These are phyloP conservation scores for Sepioteuthis lessoniana DNA, from an alignment of 2,888 invertebrate genomes.

Conservation along the genomic window DNA sequence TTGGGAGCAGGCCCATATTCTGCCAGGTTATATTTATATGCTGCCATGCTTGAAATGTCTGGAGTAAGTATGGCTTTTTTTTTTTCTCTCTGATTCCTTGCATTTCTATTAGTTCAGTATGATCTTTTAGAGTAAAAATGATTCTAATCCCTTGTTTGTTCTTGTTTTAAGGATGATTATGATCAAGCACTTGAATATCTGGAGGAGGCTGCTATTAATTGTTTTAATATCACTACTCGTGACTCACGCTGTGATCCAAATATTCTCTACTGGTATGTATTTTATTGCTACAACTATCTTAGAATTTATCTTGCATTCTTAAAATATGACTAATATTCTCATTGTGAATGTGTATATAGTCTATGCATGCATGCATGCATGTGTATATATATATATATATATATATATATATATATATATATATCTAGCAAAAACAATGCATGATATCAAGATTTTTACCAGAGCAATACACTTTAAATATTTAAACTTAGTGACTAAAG, in stretches of 20 bases:
- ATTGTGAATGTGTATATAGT: too few species aligned
- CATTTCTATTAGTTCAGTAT: background rate
- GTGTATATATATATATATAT: too few species aligned
- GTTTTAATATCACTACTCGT: constrained; percentile 58
- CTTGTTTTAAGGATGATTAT: constrained; percentile 56
- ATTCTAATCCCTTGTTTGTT: background rate
- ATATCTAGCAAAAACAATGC: too few species aligned
- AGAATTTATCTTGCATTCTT: too few species aligned
- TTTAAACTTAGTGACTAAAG: too few species aligned
- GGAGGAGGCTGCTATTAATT: constrained; percentile 61
- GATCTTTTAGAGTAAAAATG: background rate
- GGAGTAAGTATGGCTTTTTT: constrained; percentile 52
- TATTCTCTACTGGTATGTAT: constrained; percentile 56
- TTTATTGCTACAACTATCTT: too few species aligned
- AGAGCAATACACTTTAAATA: too few species aligned
- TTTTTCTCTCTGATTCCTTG: background rate
- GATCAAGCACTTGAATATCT: constrained; percentile 60
- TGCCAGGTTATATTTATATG: constrained; percentile 60
- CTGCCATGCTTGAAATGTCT: constrained; percentile 59
- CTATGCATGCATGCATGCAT: too few species aligned
- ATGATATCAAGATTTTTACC: too few species aligned
- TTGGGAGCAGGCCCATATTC: constrained; percentile 58
- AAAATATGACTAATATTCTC: too few species aligned
- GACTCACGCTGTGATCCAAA: constrained; percentile 54
- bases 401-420: too few species aligned